Base-by-base conservation (phyloP, 2,888 invertebrate genomes). In the Griposia aprilina region DNA sequence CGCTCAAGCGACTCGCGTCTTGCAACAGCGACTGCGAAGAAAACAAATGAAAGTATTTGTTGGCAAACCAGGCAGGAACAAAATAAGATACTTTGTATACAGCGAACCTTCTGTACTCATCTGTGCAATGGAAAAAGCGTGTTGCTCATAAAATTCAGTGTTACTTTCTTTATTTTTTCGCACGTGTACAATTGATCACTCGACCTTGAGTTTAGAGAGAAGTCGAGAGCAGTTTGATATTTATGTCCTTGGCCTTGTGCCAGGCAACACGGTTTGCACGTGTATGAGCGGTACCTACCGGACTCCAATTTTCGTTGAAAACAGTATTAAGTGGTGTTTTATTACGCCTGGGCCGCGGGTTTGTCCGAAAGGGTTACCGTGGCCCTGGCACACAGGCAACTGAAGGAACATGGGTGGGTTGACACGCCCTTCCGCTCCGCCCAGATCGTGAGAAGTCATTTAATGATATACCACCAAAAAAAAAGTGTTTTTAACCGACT, bases 171-270 rank as follows among this genome's bases (percentile, higher is more conserved):
- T 82, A 62, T 79, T 79, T 76, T 78, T 77, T 87, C 66, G 65
- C 89, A 87, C 87, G 89, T 87, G 87, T 82, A 76, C 72, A 55
- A 79, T 78, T 77, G 60, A 76, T 72, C 48, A 63, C 68, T 69
- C 74, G 76, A 65, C 87, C 82, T 82, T 84, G 68, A 57, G 45
- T 30, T 55, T 45, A 60, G 57, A 82, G 63, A 30, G 48, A 73
- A 69, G 67, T 70, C 17, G 8, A 62, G 20, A 69, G 76, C n/a
- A 67, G 36, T 74, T 73, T 73, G 48, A 50, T 85, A 85, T 81
- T 81, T 72, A 76, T 85, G 71, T 55, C 30, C 41, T 55, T 68
- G 70, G 62, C 48, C 23, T 0, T 3, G 30, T 20, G 82, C 82
- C 82, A 68, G 48, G 15, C 48, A 1, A 15, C 26, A 36, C 26